phyloP scores from a whole-genome alignment of 2,888 invertebrate genomes.

The Acanthoscelides obtectus region DNA sequence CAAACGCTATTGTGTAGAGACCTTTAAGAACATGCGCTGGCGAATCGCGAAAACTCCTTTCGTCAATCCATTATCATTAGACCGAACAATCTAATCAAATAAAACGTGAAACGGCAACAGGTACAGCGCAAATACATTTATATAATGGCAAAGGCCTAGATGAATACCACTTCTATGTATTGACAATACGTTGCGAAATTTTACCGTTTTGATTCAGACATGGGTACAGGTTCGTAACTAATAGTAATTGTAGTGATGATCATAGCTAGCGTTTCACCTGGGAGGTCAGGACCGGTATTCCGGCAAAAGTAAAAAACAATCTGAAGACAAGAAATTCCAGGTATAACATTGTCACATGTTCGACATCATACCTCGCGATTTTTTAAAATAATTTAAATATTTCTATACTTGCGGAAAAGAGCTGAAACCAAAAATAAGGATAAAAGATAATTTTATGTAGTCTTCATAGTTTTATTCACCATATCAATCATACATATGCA shows the following conservation, averaged over 20 bases:
- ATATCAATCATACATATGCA: too few relatives aligned
- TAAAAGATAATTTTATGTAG: too few relatives aligned
- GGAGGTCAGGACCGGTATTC: not conserved
- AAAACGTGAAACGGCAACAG: not conserved
- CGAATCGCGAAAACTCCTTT: not conserved
- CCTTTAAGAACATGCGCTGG: not conserved
- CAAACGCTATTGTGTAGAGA: not conserved
- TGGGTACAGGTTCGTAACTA: not conserved
- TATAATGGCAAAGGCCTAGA: not conserved
- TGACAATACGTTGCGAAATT: not conserved
- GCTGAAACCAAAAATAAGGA: too few relatives aligned
- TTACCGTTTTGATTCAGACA: not conserved
- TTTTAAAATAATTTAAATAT: too few relatives aligned
- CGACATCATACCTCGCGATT: too few relatives aligned
- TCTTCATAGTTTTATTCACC: too few relatives aligned
- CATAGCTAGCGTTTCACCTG: not conserved
- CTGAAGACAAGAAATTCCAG: too few relatives aligned
- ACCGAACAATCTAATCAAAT: constrained; percentile 1
- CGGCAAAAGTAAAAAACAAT: too few relatives aligned
- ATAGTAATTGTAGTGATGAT: not conserved
- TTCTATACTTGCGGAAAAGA: too few relatives aligned
- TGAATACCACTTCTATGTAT: not conserved
- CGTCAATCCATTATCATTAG: constrained; percentile 1
- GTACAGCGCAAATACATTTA: not conserved
- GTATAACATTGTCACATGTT: too few relatives aligned